phyloP scores from a whole-genome alignment of 2,888 invertebrate genomes.

The Tupiocoris notatus region DNA sequence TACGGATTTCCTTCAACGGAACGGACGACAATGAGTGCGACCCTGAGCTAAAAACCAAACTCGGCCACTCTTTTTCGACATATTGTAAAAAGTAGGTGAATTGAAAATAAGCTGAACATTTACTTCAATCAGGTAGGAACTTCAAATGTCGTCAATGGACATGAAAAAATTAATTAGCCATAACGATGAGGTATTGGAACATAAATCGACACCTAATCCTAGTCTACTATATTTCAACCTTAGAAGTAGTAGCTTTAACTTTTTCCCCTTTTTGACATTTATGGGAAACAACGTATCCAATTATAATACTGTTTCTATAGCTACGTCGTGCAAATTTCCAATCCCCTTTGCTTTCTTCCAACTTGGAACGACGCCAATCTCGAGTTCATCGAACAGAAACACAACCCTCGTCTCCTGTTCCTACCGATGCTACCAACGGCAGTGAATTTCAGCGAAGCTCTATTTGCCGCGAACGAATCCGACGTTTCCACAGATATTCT shows the following conservation, averaged over 20 bases:
- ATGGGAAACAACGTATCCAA: no score
- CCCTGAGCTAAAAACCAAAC: background rate
- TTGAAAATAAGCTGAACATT: no score
- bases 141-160: no score
- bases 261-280: no score
- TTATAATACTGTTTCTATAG: no score
- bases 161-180: no score
- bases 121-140: no score
- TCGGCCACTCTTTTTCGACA: background rate
- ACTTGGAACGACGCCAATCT: conserved; percentile 41
- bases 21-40: background rate
- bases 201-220: no score
- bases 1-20: background rate
- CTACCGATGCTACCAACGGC: conserved; percentile 27
- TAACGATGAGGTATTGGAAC: no score
- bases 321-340: conserved; percentile 42
- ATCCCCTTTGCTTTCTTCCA: conserved; percentile 40
- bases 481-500: conserved; percentile 36
- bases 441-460: conserved; percentile 15
- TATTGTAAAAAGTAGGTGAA: background rate
- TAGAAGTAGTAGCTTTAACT: no score
- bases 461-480: conserved; percentile 14
- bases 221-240: no score
- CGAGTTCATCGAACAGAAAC: conserved; percentile 29
- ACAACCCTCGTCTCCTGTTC: conserved; percentile 43